phyloP scores from a whole-genome alignment of 2,888 invertebrate species.

The Alloscopus bannaensis region DNA sequence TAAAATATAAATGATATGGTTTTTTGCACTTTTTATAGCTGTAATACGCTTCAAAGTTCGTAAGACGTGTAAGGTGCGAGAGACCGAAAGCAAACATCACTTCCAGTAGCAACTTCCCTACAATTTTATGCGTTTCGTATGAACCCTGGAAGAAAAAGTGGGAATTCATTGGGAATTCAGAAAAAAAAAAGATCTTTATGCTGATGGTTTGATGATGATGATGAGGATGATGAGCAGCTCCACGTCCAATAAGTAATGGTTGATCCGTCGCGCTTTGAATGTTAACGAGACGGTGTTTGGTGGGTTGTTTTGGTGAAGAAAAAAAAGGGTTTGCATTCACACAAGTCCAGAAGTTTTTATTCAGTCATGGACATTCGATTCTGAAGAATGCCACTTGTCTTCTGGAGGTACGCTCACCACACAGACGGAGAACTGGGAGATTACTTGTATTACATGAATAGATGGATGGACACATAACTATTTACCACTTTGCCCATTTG shows the following conservation, averaged over 20 bases:
- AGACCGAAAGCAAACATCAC: not conserved
- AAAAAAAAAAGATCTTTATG: constrained; percentile 49
- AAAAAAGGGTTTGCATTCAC: not conserved
- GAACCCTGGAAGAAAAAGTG: not conserved
- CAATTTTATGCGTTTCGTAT: not conserved
- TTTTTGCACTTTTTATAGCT: no score
- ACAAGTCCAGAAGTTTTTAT: not conserved
- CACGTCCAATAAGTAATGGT: constrained; percentile 64
- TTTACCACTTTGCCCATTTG: constrained; percentile 62
- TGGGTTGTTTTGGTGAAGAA: not conserved
- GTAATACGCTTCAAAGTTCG: no score
- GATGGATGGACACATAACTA: constrained; percentile 47
- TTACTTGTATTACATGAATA: constrained; percentile 27
- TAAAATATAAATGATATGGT: no score
- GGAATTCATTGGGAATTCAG: constrained; percentile 15
- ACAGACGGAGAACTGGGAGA: no score
- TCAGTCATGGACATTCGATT: constrained; percentile 51
- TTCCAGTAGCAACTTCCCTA: not conserved
- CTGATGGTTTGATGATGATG: constrained; percentile 57
- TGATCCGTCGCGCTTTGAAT: constrained; percentile 62
- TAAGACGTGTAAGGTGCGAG: no score
- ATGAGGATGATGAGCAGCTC: constrained; percentile 62
- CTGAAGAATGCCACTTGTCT: constrained; percentile 36
- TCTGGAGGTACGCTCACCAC: not conserved
- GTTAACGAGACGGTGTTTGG: constrained; percentile 53